phyloP scores from a whole-genome alignment of 2,888 invertebrate genomes.

The Melolontha melolontha region DNA sequence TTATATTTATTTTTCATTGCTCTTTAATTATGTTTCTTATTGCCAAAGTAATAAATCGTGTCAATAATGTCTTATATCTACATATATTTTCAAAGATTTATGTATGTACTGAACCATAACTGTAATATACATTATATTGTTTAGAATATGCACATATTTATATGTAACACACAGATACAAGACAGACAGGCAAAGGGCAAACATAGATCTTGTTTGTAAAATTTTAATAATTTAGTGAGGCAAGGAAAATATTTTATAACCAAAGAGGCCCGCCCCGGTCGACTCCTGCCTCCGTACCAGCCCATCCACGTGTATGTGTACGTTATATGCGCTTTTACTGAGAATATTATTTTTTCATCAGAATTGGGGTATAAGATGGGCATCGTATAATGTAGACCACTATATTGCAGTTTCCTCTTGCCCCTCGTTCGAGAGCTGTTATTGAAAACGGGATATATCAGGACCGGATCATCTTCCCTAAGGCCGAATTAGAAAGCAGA shows the following conservation, averaged over 20 bases:
- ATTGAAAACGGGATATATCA: constrained; percentile 59
- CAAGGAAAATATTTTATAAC: constrained; percentile 43
- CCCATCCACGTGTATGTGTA: constrained; percentile 9
- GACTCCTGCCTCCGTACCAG: neutral
- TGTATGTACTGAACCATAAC: too few species aligned
- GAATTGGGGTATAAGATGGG: constrained; percentile 55
- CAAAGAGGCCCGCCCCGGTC: constrained; percentile 20
- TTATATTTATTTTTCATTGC: too few species aligned
- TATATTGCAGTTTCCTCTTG: constrained; percentile 58
- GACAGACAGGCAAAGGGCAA: constrained; percentile 15
- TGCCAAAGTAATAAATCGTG: too few species aligned
- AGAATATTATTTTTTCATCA: constrained; percentile 62
- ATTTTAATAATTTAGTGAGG: constrained; percentile 40
- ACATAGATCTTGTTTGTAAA: constrained; percentile 35
- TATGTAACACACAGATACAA: neutral
- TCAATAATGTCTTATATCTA: too few species aligned
- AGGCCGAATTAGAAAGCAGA: neutral
- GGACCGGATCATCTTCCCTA: constrained; percentile 21
- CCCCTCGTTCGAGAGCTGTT: constrained; percentile 51
- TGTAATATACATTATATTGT: too few species aligned
- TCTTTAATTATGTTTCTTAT: too few species aligned
- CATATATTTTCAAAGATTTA: too few species aligned
- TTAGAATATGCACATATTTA: neutral
- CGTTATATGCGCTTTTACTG: constrained; percentile 44
- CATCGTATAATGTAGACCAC: constrained; percentile 60